Evolutionary conservation across 37 sponge, comb jelly and placozoan genomes (phyloP).

Genomic region (Amphimedon queenslandica): DNA sequence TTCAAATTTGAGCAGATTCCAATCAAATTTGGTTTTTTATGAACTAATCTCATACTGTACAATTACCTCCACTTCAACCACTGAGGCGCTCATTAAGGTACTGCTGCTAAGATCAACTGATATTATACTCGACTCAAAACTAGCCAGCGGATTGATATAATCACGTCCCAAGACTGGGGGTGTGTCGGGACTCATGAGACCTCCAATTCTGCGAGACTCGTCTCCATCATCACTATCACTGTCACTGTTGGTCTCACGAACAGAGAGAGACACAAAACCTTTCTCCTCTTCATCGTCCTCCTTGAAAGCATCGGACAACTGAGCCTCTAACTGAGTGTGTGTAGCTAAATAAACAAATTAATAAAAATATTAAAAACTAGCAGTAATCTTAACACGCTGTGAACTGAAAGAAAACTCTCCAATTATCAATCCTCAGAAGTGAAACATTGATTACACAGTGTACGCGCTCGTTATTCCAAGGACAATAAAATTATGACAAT

Average conservation of each 20-base stretch:
- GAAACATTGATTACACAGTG: too few species aligned
- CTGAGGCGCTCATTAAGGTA: constrained; percentile 1
- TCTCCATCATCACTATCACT: constrained; percentile 47
- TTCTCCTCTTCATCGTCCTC: constrained; percentile 33
- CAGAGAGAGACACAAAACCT: background rate
- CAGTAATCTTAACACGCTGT: too few species aligned
- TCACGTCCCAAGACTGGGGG: background rate
- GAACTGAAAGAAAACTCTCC: too few species aligned
- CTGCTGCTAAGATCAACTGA: constrained; percentile 44
- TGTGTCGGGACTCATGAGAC: background rate
- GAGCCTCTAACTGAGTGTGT: constrained; percentile 45
- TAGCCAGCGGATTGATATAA: background rate
- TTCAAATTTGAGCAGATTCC: too few species aligned
- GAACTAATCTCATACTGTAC: background rate
- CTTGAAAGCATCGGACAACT: constrained; percentile 52
- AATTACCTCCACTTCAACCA: constrained; percentile 39
- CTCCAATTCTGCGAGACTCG: background rate
- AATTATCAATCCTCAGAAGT: too few species aligned
- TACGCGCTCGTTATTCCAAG: too few species aligned
- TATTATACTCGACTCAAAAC: background rate
- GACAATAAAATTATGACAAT: too few species aligned
- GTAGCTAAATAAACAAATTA: constrained; percentile 32
- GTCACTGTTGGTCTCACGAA: constrained; percentile 7
- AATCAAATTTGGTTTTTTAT: too few species aligned
- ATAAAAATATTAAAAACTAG: background rate